Percentiles rank a stretch among this genome's conserved stretches.
These are phyloP conservation scores for Ariolimax columbianus DNA, from an alignment of 2,888 invertebrate species.

Conservation along the genomic window DNA sequence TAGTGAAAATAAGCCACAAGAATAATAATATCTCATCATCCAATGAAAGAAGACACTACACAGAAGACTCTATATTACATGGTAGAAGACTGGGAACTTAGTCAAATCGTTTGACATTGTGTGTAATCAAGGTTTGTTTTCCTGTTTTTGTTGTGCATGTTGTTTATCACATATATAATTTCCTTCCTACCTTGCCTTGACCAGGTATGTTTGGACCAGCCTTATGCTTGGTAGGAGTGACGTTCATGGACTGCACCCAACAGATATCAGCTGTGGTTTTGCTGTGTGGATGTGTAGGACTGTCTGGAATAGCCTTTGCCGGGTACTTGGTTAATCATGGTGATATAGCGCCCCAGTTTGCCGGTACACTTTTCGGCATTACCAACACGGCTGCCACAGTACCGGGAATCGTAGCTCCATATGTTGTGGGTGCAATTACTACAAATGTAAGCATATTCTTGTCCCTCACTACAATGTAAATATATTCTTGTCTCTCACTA, in stretches of 20 bases:
- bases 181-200: constrained; percentile 26
- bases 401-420: constrained; percentile 63
- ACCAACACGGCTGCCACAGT: constrained; percentile 55
- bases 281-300: constrained; percentile 66
- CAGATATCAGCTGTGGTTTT: constrained; percentile 66
- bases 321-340: constrained; percentile 72
- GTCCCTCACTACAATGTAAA: too few relatives aligned
- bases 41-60: too few relatives aligned
- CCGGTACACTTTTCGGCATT: constrained; percentile 64
- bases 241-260: constrained; percentile 70
- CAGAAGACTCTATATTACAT: too few relatives aligned
- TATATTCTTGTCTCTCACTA: too few relatives aligned
- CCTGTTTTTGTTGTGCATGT: too few relatives aligned
- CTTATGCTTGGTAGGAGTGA: constrained; percentile 64
- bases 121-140: too few relatives aligned
- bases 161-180: too few relatives aligned
- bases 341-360: constrained; percentile 72
- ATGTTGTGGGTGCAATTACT: constrained; percentile 70
- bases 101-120: too few relatives aligned
- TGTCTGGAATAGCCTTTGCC: constrained; percentile 71
- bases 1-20: too few relatives aligned
- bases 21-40: too few relatives aligned
- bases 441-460: constrained; percentile 64
- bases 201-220: constrained; percentile 66
- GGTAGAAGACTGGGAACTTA: too few relatives aligned